These are phyloP conservation scores for Xestoiulus laeticollis DNA, from an alignment of 2,888 invertebrate species.

Conservation along the genomic window DNA sequence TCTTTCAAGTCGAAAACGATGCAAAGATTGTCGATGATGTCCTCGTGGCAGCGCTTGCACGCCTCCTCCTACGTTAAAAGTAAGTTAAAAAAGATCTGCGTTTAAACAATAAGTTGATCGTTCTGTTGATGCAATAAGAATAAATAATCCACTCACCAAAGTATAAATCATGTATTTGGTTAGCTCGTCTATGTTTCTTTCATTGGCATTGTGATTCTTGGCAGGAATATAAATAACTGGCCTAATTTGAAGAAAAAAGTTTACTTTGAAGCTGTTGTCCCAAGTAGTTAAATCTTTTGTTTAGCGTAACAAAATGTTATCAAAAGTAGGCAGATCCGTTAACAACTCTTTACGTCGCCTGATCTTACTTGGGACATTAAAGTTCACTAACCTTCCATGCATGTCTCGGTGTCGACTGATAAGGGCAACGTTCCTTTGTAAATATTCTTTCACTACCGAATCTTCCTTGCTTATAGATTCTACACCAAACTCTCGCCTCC, in stretches of 20 bases:
- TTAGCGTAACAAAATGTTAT: no score
- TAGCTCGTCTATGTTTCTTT: constrained; percentile 78
- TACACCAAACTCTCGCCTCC: constrained; percentile 79
- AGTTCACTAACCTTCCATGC: constrained; percentile 66
- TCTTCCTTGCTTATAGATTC: constrained; percentile 69
- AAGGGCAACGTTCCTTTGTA: constrained; percentile 72
- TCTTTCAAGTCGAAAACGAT: constrained; percentile 80
- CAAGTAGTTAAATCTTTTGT: no score
- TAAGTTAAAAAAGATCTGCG: neutral
- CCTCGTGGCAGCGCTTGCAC: constrained; percentile 80
- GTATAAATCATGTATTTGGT: constrained; percentile 82
- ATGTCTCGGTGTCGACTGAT: constrained; percentile 78
- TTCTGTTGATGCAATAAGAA: neutral
- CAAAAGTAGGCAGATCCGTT: no score
- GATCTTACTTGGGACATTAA: no score
- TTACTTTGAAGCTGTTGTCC: no score
- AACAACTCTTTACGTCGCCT: no score
- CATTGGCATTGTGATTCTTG: constrained; percentile 75
- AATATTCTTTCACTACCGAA: constrained; percentile 70
- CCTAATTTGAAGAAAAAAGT: constrained; percentile 62
- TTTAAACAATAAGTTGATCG: neutral
- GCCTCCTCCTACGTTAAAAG: constrained; percentile 72
- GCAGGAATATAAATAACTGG: constrained; percentile 83
- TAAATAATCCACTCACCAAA: constrained; percentile 67
- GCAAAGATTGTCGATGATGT: constrained; percentile 80